phyloP scores from a whole-genome alignment of 2,888 invertebrate species.

The Dynastes maya region DNA sequence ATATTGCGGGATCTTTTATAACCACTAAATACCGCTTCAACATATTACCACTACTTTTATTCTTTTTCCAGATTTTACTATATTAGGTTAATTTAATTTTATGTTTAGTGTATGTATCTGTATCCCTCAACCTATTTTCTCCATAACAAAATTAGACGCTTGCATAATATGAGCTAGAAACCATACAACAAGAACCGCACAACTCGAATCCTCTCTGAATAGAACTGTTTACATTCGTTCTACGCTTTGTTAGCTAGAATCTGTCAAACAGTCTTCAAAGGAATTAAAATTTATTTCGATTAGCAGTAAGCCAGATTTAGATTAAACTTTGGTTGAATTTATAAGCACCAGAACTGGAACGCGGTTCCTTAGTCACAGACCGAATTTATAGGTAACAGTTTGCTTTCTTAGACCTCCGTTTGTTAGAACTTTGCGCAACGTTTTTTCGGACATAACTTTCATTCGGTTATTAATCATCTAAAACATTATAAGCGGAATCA shows the following conservation, averaged over 20 bases:
- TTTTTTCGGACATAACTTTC: too few species aligned
- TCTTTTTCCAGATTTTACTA: too few species aligned
- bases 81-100: too few species aligned
- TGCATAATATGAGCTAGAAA: too few species aligned
- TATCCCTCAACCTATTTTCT: too few species aligned
- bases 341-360: conserved; percentile 13
- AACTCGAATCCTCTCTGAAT: background rate
- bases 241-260: background rate
- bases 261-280: conserved; percentile 3
- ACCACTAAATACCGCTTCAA: too few species aligned
- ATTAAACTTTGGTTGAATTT: background rate
- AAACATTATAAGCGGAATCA: too few species aligned
- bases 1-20: too few species aligned
- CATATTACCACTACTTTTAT: too few species aligned
- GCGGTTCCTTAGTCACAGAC: background rate
- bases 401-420: background rate
- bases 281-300: conserved; percentile 19
- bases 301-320: conserved; percentile 4
- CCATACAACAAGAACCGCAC: background rate
- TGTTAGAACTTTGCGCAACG: background rate
- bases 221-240: background rate
- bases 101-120: too few species aligned
- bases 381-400: background rate
- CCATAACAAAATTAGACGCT: too few species aligned
- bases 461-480: too few species aligned